Base-by-base conservation (phyloP, 2,113 vertebrate species). In the Forbesichthys agassizii region DNA sequence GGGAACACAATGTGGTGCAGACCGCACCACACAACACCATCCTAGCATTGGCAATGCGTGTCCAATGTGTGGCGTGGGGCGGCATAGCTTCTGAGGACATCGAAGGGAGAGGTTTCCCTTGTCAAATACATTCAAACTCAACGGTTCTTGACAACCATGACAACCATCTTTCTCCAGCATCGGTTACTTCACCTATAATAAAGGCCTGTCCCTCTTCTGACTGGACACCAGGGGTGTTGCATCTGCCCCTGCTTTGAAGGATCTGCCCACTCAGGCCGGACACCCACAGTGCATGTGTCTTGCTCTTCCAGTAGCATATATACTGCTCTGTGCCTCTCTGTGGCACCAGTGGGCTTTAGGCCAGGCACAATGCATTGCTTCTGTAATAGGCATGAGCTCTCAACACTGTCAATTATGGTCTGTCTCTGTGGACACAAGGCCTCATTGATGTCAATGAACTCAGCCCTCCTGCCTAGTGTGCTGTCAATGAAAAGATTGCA, bases 181-280 rank as follows among this genome's bases (percentile, higher is more conserved):
- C 27, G 27, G 27, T 27, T 1, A 27, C 27, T 2, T 20, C 27
- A 27, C 2, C 27, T 27, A 27, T 27, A 27, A 27, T 27, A 53
- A n/a, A 73, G 71, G 33, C 33, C 27, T 47, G 12, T 5, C 66
- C 70, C 13, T 46, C 48, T 27, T 27, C 27, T 27, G 27, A 68
- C 36, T 84, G 71, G 66, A 83, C 70, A 74, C 60, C 18, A 59
- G 72, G 69, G 79, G 75, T 86, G 62, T 79, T 9, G 33, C 61
- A 57, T 51, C 48, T 72, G 74, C 56, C 16, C 65, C 57, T 48
- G 48, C n/a, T 62, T 47, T 76, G 78, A 77, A 82, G 52, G 65
- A 73, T 49, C 64, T 53, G 61, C 57, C 66, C 64, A 79, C 64
- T 64, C 59, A 27, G 27, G 27, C 27, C 27, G 2, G 27, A 27